Base-by-base conservation (phyloP, 2,797 vertebrate species). In the Myotis findleyi region DNA sequence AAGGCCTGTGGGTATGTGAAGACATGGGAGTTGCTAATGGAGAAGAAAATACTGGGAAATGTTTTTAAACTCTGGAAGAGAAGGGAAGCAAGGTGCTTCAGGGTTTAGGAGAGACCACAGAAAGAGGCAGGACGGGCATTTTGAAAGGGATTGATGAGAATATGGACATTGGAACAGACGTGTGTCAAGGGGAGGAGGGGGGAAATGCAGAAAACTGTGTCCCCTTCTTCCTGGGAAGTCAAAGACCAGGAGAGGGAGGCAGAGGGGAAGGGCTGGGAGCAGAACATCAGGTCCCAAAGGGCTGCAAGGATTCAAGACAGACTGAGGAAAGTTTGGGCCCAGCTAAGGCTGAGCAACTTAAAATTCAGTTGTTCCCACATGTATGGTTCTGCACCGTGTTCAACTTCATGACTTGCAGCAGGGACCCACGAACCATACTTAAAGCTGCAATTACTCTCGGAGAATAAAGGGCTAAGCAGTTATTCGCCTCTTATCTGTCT, bases 401-500 rank as follows among this genome's bases (percentile, higher is more conserved):
- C 91, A 89, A 73, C 47, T 47, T 68, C 81, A 80, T 62, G 69
- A 83, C 73, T 93, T 59, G 82, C 72, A 81, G 69, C 82, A 64
- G 41, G 84, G 90, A 91, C 59, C 75, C 92, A 66, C 0, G 0
- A 77, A 86, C 76, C 71, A 73, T 44, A 82, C 38, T 89, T 87
- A 87, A 81, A 83, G 38, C 66, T 21, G 36, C 80, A 94, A 93
- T 96, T 93, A 93, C 71, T 92, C 41, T 84, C 81, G 83, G 83
- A 79, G 81, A 95, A 89, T 89, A 77, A 96, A 72, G 59, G 55
- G 21, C 79, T 57, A 33, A 59, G 44, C 93, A 91, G 59, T 88
- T 93, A 85, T 72, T 80, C 14, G 1, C 94, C 89, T 86, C 93
- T 89, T 68, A 76, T 53, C 73, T 76, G 47, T 76, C 73, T 33